Base-by-base conservation (phyloP, 35 echinoderm and acorn worm species). In the Lytechinus pictus region DNA sequence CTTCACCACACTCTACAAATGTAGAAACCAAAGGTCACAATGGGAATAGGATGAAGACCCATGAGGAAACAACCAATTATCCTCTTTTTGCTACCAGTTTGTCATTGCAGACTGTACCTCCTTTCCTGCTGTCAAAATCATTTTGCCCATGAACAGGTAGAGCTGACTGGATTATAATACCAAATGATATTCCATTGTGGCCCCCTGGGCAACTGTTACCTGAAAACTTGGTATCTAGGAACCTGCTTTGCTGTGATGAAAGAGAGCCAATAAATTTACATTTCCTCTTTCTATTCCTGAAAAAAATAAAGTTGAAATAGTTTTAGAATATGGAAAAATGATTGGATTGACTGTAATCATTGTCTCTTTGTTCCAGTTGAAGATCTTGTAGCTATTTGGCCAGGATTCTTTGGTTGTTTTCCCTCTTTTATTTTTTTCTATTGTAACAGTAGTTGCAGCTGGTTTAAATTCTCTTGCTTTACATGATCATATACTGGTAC, bases 41-140 rank as follows among this genome's bases (percentile, higher is more conserved):
- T 79, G 66, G 66, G 66, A 79, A 79, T 79, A 79, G n/a, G 66
- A 79, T 79, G 66, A 79, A 79, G 66, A 79, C 66, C 66, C 66
- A 16, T 16, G 66, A 79, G 66, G 66, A 79, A 79, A 79, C 66
- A 79, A 79, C 66, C 66, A 79, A 79, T 79, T 24, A 79, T 79
- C 19, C 21, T 79, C 19, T 16, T 79, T 79, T 7, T 79, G 66
- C 66, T 79, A 79, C 66, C 66, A 79, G 66, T 79, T 79, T 79
- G 66, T 79, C 66, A 79, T n/a, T 79, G 66, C 66, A 24, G 66
- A 79, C 66, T 79, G 66, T 79, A 79, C 66, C 66, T 79, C 66
- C 66, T 79, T 79, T 79, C 66, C 66, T 79, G 66, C 66, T 79
- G 66, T 79, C 66, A 79, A 16, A 79, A 79, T 79, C 66, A 79